A percentile compares a stretch with the other conserved stretches of the same genome.
These are phyloP conservation scores for Aviceda subcristata DNA, from an alignment of 2,113 vertebrate species.

Conservation along the genomic window DNA sequence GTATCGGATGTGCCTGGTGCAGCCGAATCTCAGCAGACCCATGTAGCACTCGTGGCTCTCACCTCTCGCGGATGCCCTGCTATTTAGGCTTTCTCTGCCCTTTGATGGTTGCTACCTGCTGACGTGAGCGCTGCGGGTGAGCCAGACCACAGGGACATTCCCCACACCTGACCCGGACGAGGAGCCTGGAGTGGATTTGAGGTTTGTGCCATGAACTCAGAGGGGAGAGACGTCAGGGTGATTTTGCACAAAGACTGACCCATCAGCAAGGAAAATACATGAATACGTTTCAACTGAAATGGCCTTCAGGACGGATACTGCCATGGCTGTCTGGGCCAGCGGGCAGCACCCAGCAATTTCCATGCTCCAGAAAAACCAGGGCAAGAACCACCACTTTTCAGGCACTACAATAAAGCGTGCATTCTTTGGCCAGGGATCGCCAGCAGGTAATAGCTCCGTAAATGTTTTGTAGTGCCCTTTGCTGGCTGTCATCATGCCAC, in stretches of 20 bases:
- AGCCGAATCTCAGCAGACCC: background rate
- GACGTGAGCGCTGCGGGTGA: fast-evolving
- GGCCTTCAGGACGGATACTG: background rate
- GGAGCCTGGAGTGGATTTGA: background rate
- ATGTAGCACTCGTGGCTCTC: fast-evolving
- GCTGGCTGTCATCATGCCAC: background rate
- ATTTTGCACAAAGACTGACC: background rate
- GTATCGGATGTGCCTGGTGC: fast-evolving
- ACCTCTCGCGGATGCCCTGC: background rate
- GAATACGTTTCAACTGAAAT: background rate
- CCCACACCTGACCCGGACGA: background rate
- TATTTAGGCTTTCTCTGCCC: background rate
- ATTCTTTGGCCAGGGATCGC: background rate
- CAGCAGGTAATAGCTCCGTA: background rate
- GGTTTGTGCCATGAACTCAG: background rate
- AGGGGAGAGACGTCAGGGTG: fast-evolving
- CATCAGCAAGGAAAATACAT: fast-evolving
- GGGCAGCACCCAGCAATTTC: background rate
- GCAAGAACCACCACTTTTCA: background rate
- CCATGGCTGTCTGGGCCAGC: fast-evolving
- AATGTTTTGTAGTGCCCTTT: background rate
- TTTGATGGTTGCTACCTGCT: background rate
- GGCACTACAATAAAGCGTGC: background rate
- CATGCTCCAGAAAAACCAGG: background rate
- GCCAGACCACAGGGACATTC: background rate